A percentile compares a stretch with the other conserved stretches of the same genome.
Conservation (phyloP, 2,888 invertebrate species). For the Hydrotaea diabolus region DNA sequence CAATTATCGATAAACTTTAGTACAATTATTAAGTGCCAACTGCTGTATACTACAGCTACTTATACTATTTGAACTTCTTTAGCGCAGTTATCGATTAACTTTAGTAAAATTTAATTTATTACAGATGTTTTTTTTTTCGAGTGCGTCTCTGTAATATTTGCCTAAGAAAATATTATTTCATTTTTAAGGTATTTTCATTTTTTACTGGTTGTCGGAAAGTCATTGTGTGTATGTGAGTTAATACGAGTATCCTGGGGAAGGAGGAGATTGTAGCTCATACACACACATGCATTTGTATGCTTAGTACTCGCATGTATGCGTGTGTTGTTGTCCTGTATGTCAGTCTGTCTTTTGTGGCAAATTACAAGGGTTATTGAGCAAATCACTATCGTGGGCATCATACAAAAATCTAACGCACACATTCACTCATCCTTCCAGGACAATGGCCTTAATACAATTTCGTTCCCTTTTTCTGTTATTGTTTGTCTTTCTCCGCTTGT, state of each 20-base stretch:
- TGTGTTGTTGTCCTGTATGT: constrained; percentile 60
- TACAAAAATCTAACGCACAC: neutral
- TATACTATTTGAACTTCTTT: too few relatives aligned
- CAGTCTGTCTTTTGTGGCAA: constrained; percentile 69
- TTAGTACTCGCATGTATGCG: neutral
- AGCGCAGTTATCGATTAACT: neutral
- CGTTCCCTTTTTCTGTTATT: constrained; percentile 31
- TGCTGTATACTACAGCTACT: too few relatives aligned
- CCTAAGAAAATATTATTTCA: constrained; percentile 10
- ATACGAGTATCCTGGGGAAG: neutral
- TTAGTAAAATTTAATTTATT: neutral
- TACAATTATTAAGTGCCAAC: too few relatives aligned
- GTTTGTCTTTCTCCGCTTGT: constrained; percentile 2
- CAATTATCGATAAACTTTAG: too few relatives aligned
- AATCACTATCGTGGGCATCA: constrained; percentile 72
- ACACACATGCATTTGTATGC: neutral
- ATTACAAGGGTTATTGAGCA: constrained; percentile 80
- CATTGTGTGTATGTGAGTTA: neutral
- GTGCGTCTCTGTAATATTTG: neutral
- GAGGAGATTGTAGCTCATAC: neutral
- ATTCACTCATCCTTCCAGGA: neutral
- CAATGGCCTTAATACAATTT: constrained; percentile 21
- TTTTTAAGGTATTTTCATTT: constrained; percentile 9
- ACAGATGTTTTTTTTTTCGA: neutral
- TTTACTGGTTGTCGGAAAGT: constrained; percentile 24